Evolutionary conservation across 2,888 invertebrate genomes (phyloP), one percentile per base, ranked within the genome.

Genomic region (Laothoe populi): DNA sequence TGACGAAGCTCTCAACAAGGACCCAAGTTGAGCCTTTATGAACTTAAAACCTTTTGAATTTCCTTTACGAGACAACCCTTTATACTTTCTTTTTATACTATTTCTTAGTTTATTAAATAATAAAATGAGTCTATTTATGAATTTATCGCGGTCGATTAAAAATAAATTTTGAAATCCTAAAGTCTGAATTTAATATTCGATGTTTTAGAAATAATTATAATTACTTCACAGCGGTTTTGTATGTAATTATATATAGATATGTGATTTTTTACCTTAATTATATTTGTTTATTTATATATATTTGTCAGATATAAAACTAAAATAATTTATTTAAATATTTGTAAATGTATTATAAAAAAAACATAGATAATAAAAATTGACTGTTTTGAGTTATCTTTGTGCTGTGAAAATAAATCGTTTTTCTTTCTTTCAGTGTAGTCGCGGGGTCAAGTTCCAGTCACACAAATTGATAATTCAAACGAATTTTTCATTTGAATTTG

Each of bases 21-120:
- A 69, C 65, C 69, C 69, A 67, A 68, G 70, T 78, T 72, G 70
- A 63, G 66, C 62, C 64, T 70, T 71, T 69, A 71, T 70, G 64
- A 70, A 72, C 68, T 71, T 64, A 61, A 65, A 63, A 63, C 59
- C 67, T 69, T 63, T 65, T 65, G 61, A 64, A 62, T 64, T 68
- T 61, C 60, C 59, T 62, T 57, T 64, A 64, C 63, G 59, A 64
- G 64, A 63, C 63, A 64, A 61, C 46, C 61, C 49, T 64, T 64
- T 64, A 64, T 64, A 62, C 57, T 63, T 58, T 62, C 24, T 48
- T 38, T 23, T 62, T 58, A 24, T 26, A 35, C 35, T 46, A 16
- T 26, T 58, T 24, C 26, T 35, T 26, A 53, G 42, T 61, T 49
- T 42, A 61, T 42, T 16, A 53, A 49, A n/a, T 42, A 31, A 40